Evolutionary conservation across 1,140 invertebrate genomes (phyloP).

Genomic region (Leucophenga varia): DNA sequence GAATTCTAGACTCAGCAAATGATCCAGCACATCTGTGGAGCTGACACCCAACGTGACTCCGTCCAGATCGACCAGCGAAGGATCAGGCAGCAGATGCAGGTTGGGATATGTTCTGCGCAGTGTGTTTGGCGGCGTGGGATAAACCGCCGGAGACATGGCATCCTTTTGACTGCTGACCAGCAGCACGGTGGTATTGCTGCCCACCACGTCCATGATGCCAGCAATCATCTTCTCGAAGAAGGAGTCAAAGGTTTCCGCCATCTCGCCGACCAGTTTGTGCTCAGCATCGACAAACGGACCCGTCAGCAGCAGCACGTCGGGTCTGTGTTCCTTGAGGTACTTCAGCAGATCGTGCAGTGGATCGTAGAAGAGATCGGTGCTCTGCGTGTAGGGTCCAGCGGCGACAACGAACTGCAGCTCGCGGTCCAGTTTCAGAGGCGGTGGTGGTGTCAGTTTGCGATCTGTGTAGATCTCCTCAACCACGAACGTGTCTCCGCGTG

Average conservation of each 20-base stretch:
- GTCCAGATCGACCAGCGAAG: conserved; percentile 74
- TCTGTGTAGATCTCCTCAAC: conserved; percentile 67
- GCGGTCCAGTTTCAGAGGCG: conserved; percentile 53
- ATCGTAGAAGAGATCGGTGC: conserved; percentile 75
- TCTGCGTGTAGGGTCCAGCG: conserved; percentile 79
- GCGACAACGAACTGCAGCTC: conserved; percentile 73
- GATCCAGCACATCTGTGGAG: conserved; percentile 79
- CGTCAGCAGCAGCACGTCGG: conserved; percentile 77
- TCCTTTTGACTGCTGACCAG: conserved; percentile 77
- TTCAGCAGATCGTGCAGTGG: conserved; percentile 77
- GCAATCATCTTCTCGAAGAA: conserved; percentile 71
- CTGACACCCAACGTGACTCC: conserved; percentile 77
- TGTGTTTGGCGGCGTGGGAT: conserved; percentile 76
- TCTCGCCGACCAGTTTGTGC: conserved; percentile 64
- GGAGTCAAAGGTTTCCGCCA: conserved; percentile 67
- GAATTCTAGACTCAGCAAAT: conserved; percentile 77
- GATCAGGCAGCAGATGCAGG: conserved; percentile 73
- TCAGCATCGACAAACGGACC: conserved; percentile 81
- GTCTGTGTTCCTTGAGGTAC: conserved; percentile 68
- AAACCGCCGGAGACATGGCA: conserved; percentile 73
- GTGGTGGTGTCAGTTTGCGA: conserved; percentile 30
- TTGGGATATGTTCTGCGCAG: conserved; percentile 61
- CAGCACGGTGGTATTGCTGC: conserved; percentile 33
- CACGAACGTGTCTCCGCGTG: conserved; percentile 67
- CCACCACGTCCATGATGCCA: conserved; percentile 62